phyloP scores from a whole-genome alignment of 1,140 invertebrate genomes.

The Manduca sexta region DNA sequence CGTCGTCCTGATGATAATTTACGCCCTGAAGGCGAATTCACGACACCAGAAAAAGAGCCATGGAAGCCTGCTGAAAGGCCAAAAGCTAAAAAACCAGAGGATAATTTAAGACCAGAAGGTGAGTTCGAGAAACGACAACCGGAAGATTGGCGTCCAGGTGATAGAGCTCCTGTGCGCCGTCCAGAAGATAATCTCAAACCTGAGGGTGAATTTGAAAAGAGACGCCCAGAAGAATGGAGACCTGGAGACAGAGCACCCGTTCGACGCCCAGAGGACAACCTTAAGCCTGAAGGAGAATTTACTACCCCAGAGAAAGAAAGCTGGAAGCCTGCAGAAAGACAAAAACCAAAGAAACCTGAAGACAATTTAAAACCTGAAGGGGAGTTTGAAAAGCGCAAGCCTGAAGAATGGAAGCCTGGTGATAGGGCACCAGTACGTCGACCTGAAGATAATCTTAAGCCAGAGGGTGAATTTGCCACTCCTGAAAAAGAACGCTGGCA shows the following conservation, averaged over 20 bases:
- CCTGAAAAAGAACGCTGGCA: slow-evolving; percentile 14
- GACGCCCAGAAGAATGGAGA: slow-evolving; percentile 72
- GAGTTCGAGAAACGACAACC: slow-evolving; percentile 68
- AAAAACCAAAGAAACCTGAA: slow-evolving; percentile 48
- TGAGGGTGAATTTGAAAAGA: slow-evolving; percentile 74
- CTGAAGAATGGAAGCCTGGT: slow-evolving; percentile 68
- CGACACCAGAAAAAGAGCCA: slow-evolving; percentile 25
- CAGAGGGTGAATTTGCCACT: slow-evolving; percentile 75
- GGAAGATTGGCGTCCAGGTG: slow-evolving; percentile 70
- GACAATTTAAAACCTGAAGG: slow-evolving; percentile 72
- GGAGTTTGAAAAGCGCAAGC: slow-evolving; percentile 77
- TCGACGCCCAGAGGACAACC: slow-evolving; percentile 73
- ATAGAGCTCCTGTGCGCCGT: slow-evolving; percentile 66
- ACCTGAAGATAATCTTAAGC: slow-evolving; percentile 75
- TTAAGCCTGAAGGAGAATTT: slow-evolving; percentile 75
- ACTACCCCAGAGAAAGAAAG: slow-evolving; percentile 26
- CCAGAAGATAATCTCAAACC: slow-evolving; percentile 75
- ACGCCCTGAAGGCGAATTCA: slow-evolving; percentile 74
- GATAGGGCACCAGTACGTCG: slow-evolving; percentile 69
- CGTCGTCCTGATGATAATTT: slow-evolving; percentile 75
- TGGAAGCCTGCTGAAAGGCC: slow-evolving; percentile 28
- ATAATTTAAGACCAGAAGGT: slow-evolving; percentile 66
- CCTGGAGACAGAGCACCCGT: slow-evolving; percentile 55
- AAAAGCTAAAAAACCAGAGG: slow-evolving; percentile 20
- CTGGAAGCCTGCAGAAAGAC: background rate